Percentiles rank a stretch among this genome's conserved stretches.
Evolutionary conservation across 2,797 vertebrate species (phyloP).

Genomic region (Gadopsis bispinosus): DNA sequence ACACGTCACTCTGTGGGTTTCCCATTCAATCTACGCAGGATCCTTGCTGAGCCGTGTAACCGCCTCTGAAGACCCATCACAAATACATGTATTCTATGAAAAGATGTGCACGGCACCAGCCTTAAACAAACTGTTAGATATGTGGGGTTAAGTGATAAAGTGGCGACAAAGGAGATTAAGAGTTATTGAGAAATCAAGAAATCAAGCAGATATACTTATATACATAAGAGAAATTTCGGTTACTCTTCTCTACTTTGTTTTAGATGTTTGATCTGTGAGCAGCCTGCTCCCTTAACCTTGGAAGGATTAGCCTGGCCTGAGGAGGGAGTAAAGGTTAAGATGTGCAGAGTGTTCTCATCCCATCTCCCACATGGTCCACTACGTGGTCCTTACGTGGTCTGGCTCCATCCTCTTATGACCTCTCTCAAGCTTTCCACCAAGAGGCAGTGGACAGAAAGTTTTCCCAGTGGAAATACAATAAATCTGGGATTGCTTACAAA

Average conservation of each 20-base stretch:
- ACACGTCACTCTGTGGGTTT: slow-evolving; percentile 30
- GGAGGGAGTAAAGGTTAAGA: slow-evolving; percentile 61
- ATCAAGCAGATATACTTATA: neutral
- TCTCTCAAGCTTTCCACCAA: slow-evolving; percentile 33
- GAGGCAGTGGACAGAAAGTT: neutral
- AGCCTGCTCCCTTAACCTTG: slow-evolving; percentile 44
- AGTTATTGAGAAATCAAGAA: neutral
- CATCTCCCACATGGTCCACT: slow-evolving; percentile 47
- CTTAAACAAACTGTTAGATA: neutral
- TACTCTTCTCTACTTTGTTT: neutral
- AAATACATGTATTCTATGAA: neutral
- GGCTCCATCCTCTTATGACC: slow-evolving; percentile 61
- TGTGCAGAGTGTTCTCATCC: slow-evolving; percentile 50
- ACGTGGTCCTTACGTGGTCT: slow-evolving; percentile 47
- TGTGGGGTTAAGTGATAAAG: neutral
- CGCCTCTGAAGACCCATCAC: neutral
- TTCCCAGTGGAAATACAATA: neutral
- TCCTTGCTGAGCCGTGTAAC: slow-evolving; percentile 18
- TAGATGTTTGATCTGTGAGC: slow-evolving; percentile 35
- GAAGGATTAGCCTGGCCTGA: slow-evolving; percentile 60
- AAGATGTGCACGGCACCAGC: neutral
- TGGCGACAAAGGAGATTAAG: neutral
- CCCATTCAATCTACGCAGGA: slow-evolving; percentile 23
- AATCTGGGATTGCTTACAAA: neutral
- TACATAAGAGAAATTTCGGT: neutral